These are phyloP conservation scores for Tyto alba DNA, from an alignment of 2,113 vertebrate species.

Conservation along the genomic window DNA sequence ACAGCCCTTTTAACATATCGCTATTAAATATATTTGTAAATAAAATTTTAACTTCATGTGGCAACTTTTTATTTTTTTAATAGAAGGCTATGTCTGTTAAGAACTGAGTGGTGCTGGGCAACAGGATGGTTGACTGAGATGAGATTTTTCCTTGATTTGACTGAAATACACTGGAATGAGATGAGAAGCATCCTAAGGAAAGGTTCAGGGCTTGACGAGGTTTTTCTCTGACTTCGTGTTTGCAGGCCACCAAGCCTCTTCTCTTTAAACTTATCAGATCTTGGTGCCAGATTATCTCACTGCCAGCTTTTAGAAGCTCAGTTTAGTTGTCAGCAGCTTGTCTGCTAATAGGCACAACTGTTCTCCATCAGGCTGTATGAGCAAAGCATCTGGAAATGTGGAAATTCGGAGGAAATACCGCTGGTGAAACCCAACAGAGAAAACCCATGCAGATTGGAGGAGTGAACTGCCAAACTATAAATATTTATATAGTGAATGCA, in stretches of 20 bases:
- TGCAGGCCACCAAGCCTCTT: neutral
- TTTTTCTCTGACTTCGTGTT: neutral
- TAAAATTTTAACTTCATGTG: neutral
- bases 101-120: neutral
- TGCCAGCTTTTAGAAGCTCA: slow-evolving; percentile 23
- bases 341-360: slow-evolving; percentile 47
- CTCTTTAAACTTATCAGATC: neutral
- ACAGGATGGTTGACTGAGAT: rapidly evolving
- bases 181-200: neutral
- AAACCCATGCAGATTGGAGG: neutral
- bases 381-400: slow-evolving; percentile 32
- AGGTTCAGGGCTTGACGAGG: neutral
- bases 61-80: neutral
- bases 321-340: slow-evolving; percentile 49
- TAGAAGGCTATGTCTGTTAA: neutral
- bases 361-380: slow-evolving; percentile 9
- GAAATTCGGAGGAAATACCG: neutral
- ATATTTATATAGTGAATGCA: slow-evolving; percentile 2
- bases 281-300: slow-evolving; percentile 10
- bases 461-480: neutral
- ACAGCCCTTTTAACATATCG: neutral
- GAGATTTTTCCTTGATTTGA: neutral
- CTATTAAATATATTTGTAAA: neutral
- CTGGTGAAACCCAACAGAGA: neutral
- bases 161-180: neutral